Conservation (phyloP, 2,797 vertebrate species). For the Myotis vivesi region DNA sequence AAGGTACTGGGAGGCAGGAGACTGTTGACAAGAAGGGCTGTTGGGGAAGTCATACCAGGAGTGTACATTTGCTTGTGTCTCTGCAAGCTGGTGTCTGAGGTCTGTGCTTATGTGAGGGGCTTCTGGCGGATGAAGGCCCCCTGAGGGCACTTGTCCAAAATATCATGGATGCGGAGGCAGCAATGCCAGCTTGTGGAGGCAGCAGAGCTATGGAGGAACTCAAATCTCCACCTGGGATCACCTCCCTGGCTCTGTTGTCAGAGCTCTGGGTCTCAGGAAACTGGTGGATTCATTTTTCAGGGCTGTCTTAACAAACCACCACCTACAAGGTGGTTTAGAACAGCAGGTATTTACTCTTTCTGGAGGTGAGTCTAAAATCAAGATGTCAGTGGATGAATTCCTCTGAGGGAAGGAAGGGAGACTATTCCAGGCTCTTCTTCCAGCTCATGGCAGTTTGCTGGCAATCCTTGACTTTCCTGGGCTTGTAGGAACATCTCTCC, state of each 20-base stretch:
- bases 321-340: not conserved
- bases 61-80: not conserved
- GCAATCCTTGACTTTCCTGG: not conserved
- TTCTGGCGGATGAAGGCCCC: not conserved
- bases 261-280: not conserved
- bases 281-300: not conserved
- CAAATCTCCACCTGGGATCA: not conserved
- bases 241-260: not conserved
- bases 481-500: not conserved
- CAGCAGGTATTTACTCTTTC: not conserved
- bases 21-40: not conserved
- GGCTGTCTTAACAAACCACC: not conserved
- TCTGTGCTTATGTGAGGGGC: not conserved
- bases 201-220: not conserved
- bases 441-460: fast-evolving
- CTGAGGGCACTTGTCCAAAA: not conserved
- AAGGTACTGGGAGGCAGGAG: not conserved
- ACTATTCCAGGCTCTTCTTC: not conserved
- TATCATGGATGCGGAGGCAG: not conserved
- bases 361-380: not conserved
- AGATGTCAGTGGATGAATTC: fast-evolving
- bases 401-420: not conserved
- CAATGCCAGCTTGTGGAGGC: too few relatives aligned
- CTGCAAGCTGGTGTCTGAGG: not conserved
- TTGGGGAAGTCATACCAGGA: not conserved